Evolutionary conservation across 2,888 invertebrate genomes (phyloP).

Genomic region (Lasioglossum pauxillum): DNA sequence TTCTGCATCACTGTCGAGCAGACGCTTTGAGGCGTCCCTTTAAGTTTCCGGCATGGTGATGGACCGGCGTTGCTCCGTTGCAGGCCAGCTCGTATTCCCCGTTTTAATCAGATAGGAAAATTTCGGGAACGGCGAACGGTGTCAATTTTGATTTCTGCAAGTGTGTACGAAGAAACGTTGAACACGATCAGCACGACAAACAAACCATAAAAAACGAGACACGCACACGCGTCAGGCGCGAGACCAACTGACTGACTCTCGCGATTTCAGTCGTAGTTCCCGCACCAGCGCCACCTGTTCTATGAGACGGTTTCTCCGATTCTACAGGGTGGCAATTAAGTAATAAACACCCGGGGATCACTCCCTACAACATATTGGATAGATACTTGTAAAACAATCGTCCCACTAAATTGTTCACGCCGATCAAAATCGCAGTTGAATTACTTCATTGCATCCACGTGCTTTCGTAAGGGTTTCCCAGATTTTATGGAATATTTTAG

Average conservation of each 20-base stretch:
- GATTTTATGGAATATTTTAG: neutral
- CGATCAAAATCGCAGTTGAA: neutral
- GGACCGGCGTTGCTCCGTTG: conserved; percentile 37
- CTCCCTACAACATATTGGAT: neutral
- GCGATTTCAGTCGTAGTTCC: conserved; percentile 52
- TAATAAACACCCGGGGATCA: neutral
- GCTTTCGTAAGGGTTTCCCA: neutral
- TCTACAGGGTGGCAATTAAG: neutral
- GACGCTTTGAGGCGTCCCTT: conserved; percentile 59
- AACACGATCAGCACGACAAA: conserved; percentile 25
- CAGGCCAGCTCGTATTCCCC: neutral
- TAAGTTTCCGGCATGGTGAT: conserved; percentile 61
- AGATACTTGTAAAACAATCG: neutral
- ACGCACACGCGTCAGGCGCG: conserved; percentile 76
- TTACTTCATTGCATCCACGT: neutral
- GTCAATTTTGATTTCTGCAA: conserved; percentile 22
- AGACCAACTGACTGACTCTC: conserved; percentile 71
- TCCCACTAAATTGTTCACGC: neutral
- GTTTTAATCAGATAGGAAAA: neutral
- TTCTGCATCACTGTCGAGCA: conserved; percentile 61
- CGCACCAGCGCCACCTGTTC: conserved; percentile 67
- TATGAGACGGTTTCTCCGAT: conserved; percentile 36
- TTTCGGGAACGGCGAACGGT: conserved; percentile 13
- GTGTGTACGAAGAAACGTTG: neutral
- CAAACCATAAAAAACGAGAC: conserved; percentile 33